phyloP scores from a whole-genome alignment of 2,113 vertebrate species.

The Dromaius novaehollandiae region DNA sequence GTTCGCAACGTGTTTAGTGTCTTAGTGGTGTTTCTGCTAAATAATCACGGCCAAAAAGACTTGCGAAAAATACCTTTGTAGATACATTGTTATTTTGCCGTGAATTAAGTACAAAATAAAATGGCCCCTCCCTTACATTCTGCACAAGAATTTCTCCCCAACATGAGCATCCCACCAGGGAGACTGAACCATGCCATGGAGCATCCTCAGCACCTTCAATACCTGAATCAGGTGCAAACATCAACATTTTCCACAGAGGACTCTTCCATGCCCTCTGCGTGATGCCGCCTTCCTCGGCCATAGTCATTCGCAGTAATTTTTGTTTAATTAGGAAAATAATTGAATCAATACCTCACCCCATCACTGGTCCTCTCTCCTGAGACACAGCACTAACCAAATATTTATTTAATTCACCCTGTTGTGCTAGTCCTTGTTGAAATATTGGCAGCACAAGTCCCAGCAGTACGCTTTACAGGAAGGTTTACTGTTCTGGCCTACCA shows the following conservation, averaged over 20 bases:
- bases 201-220: background rate
- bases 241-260: background rate
- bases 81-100: background rate
- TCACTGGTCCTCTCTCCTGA: background rate
- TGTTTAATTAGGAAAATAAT: slow-evolving; percentile 50
- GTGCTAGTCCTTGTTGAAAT: background rate
- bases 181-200: background rate
- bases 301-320: background rate
- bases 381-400: background rate
- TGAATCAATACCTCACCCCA: slow-evolving; percentile 10
- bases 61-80: background rate
- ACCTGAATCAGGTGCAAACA: background rate
- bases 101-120: background rate
- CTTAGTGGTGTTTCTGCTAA: background rate
- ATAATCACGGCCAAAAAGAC: background rate
- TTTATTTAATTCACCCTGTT: background rate
- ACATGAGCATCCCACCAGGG: background rate
- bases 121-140: background rate
- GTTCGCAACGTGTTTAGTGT: background rate
- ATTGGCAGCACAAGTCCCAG: background rate
- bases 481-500: slow-evolving; percentile 7
- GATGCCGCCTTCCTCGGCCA: background rate
- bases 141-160: background rate
- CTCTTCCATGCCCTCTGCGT: background rate
- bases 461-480: background rate